phyloP scores from a whole-genome alignment of 2,888 invertebrate species.

The Sarcophaga caerulescens region DNA sequence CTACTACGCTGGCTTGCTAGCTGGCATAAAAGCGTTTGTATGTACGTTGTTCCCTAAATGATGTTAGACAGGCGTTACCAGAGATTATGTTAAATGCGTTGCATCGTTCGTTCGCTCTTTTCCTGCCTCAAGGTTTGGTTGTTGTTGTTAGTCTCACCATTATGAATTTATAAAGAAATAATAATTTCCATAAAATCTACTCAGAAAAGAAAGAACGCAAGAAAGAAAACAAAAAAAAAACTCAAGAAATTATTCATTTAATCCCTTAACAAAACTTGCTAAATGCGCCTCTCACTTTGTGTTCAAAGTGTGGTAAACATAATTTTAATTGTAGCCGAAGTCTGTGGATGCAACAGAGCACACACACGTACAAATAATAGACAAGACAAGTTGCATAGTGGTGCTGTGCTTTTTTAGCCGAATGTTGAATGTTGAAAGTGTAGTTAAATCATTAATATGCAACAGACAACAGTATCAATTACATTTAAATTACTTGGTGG shows the following conservation, averaged over 20 bases:
- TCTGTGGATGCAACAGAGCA: slow-evolving; percentile 31
- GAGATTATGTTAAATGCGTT: slow-evolving; percentile 50
- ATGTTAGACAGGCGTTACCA: slow-evolving; percentile 47
- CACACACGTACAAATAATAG: slow-evolving; percentile 19
- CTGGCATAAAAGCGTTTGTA: slow-evolving; percentile 16
- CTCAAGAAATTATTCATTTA: slow-evolving; percentile 19
- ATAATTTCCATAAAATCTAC: slow-evolving; percentile 41
- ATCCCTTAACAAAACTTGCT: slow-evolving; percentile 1
- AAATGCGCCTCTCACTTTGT: not conserved
- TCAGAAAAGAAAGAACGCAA: not conserved
- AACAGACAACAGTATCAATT: slow-evolving; percentile 76
- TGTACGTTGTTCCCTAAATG: not conserved
- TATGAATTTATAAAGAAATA: slow-evolving; percentile 44
- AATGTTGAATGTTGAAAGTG: slow-evolving; percentile 65
- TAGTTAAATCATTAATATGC: slow-evolving; percentile 71
- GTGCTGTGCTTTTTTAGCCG: slow-evolving; percentile 51
- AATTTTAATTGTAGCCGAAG: slow-evolving; percentile 65
- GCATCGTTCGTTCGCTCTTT: slow-evolving; percentile 13
- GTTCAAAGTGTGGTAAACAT: slow-evolving; percentile 23
- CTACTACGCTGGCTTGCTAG: slow-evolving; percentile 11
- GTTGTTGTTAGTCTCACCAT: not conserved
- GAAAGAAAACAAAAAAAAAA: too few species aligned
- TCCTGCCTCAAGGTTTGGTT: slow-evolving; percentile 44
- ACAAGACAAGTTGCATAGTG: slow-evolving; percentile 23
- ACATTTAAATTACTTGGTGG: slow-evolving; percentile 77